Evolutionary conservation across 2,797 vertebrate species (phyloP), one percentile per base, ranked within the genome.

Genomic region (Steatocranus sp.): DNA sequence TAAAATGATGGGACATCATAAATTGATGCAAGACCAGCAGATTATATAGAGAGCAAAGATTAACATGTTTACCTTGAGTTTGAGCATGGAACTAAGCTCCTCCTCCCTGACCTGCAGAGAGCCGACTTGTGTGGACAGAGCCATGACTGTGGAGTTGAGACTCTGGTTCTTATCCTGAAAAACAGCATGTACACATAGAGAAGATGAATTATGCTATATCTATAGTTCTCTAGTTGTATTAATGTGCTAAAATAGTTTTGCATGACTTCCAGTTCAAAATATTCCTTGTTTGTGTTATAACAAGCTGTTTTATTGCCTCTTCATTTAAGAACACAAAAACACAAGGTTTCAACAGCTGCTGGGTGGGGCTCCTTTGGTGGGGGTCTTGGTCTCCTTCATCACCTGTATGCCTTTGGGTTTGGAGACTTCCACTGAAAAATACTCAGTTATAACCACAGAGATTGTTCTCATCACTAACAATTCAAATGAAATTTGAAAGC

Each of bases 21-120:
- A 46, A 30, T 8, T 43, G 11, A 75, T 7, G 10, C n/a, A 53
- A 23, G 30, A 36, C 20, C 30, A 27, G 4, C 6, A n/a, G 38
- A 66, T 27, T 38, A 30, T 15, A 53, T 61, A 41, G 8, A 43
- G 5, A 7, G 17, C 25, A 51, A 18, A 51, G 11, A 43, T n/a
- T 15, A 1, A 53, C 49, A 11, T 0, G 51, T 5, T 36, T 70
- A 98, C 98, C 97, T 98, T 98, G 14, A 97, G 94, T 87, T 95
- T 97, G 58, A 98, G 96, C 96, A 97, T 96, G 1, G 97, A 96
- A 20, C 96, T 94, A 36, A 98, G 96, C 49, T 98, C 96, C 90
- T 97, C 97, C 78, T 98, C 97, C 18, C 96, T 96, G 1, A 96
- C 98, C 88, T 98, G 97, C 84, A 98, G 91, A 56, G 96, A 97